A percentile compares a stretch with the other conserved stretches of the same genome.
Evolutionary conservation across 2,113 vertebrate genomes (phyloP).

Genomic region (Lanius ludovicianus): DNA sequence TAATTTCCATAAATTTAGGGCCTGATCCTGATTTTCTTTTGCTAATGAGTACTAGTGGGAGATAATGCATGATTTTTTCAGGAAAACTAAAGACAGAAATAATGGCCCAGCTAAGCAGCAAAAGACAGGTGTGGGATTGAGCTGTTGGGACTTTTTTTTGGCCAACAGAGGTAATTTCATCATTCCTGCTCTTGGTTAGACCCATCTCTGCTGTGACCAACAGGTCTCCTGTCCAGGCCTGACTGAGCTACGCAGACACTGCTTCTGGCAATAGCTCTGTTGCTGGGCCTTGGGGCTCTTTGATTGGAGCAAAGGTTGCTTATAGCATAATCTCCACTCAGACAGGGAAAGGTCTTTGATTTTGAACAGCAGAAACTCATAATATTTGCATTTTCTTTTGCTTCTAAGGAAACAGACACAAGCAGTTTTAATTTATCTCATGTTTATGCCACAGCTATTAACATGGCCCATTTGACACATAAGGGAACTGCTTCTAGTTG

Average conservation of each 20-base stretch:
- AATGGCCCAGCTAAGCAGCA: background rate
- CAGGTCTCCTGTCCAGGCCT: background rate
- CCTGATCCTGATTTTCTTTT: constrained; percentile 32
- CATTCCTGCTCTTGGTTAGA: background rate
- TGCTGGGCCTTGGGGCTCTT: background rate
- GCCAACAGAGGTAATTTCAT: background rate
- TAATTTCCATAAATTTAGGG: constrained; percentile 54
- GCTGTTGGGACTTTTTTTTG: background rate
- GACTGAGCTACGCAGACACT: background rate
- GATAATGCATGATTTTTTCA: background rate
- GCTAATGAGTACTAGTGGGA: constrained; percentile 40
- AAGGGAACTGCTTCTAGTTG: background rate
- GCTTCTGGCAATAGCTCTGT: background rate
- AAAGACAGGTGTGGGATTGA: background rate
- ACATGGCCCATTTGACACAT: background rate
- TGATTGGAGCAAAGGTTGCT: background rate
- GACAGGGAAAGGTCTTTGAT: background rate
- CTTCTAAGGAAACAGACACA: constrained; percentile 20
- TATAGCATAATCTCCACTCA: background rate
- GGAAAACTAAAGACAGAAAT: background rate
- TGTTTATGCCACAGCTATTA: background rate
- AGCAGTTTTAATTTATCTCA: background rate
- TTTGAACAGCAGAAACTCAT: background rate
- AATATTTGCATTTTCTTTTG: background rate
- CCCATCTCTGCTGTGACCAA: background rate